A percentile compares a stretch with the other conserved stretches of the same genome.
Conservation (phyloP, 2,113 vertebrate species). For the Cromileptes altivelis region DNA sequence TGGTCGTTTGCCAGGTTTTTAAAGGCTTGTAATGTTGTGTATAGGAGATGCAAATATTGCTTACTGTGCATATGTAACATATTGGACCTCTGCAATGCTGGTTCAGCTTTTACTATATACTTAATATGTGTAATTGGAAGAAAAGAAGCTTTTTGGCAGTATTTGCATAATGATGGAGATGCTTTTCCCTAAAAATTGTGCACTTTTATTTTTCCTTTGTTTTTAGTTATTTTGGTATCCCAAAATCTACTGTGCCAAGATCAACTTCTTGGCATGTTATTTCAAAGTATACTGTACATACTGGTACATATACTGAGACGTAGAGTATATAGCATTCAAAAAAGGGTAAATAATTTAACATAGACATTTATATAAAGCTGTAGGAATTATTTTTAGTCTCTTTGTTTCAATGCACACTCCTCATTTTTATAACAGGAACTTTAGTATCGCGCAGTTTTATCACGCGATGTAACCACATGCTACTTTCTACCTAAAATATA, state of each 20-base stretch:
- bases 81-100: slow-evolving; percentile 51
- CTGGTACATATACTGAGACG: slow-evolving; percentile 29
- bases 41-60: slow-evolving; percentile 70
- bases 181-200: slow-evolving; percentile 46
- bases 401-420: slow-evolving; percentile 30
- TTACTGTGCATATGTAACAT: slow-evolving; percentile 78
- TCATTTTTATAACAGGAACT: slow-evolving; percentile 45
- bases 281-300: slow-evolving; percentile 33
- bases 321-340: slow-evolving; percentile 23
- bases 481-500: slow-evolving; percentile 66
- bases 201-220: slow-evolving; percentile 37
- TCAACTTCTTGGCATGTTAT: slow-evolving; percentile 36
- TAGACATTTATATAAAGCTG: slow-evolving; percentile 34
- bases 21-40: slow-evolving; percentile 63
- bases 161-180: slow-evolving; percentile 67
- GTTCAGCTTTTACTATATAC: slow-evolving; percentile 63
- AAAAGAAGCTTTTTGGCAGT: slow-evolving; percentile 69
- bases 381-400: slow-evolving; percentile 41
- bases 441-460: slow-evolving; percentile 31
- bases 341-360: slow-evolving; percentile 14
- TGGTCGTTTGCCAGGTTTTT: slow-evolving; percentile 56
- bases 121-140: slow-evolving; percentile 32
- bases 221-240: slow-evolving; percentile 19
- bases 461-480: slow-evolving; percentile 37
- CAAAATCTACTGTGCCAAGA: slow-evolving; percentile 43